Conservation (phyloP, 2,888 invertebrate species). For the Chloromyia formosa region DNA sequence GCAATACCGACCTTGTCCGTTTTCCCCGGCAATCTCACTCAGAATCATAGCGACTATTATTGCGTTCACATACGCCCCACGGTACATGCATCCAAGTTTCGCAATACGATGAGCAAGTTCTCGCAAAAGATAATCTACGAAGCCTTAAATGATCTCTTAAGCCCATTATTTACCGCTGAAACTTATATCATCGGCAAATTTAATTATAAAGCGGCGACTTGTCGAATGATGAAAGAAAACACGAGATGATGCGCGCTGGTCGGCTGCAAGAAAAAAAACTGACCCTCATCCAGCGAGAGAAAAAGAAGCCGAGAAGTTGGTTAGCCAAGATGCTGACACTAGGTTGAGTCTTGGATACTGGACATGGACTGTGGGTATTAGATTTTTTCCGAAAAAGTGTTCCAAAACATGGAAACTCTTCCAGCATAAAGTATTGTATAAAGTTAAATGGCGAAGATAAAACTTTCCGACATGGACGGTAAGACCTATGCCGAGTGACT, state of each 20-base stretch:
- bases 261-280: conserved; percentile 16
- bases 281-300: conserved; percentile 1
- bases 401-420: too few species aligned
- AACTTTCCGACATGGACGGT: too few species aligned
- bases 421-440: too few species aligned
- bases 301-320: conserved; percentile 5
- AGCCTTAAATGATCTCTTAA: conserved; percentile 49
- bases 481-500: too few species aligned
- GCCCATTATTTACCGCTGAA: conserved; percentile 51
- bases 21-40: neutral
- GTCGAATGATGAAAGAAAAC: conserved; percentile 50
- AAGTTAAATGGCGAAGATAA: too few species aligned
- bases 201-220: conserved; percentile 50
- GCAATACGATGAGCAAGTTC: conserved; percentile 17
- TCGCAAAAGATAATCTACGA: conserved; percentile 47
- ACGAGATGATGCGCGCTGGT: conserved; percentile 47
- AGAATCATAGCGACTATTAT: conserved; percentile 24
- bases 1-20: neutral
- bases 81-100: conserved; percentile 13
- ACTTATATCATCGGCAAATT: conserved; percentile 51
- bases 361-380: neutral
- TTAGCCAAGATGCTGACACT: neutral
- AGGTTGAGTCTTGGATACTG: conserved; percentile 1
- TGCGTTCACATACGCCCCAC: conserved; percentile 38
- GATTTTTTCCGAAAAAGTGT: too few species aligned